phyloP scores from a whole-genome alignment of 1,140 invertebrate genomes.

The Ptiloglossa arizonensis region DNA sequence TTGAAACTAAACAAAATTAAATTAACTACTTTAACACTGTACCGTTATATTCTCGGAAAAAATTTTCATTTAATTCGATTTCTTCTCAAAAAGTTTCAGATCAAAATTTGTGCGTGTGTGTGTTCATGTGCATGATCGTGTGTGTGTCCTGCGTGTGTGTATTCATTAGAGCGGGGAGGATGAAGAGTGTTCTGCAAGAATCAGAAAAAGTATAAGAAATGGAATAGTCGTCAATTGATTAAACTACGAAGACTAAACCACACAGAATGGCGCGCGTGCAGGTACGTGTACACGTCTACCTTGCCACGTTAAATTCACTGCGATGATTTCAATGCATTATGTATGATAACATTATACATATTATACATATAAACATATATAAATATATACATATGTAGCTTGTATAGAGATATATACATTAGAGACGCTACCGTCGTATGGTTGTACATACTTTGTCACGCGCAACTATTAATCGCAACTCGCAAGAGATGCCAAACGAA shows the following conservation, averaged over 20 bases:
- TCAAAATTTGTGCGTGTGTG: too few relatives aligned
- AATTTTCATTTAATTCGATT: too few relatives aligned
- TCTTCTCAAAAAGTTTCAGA: too few relatives aligned
- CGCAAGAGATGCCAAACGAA: conserved; percentile 1
- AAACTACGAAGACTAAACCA: too few relatives aligned
- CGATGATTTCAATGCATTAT: conserved; percentile 49
- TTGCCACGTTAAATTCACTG: conserved; percentile 42
- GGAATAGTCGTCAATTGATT: not conserved
- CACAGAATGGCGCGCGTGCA: not conserved
- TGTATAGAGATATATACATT: conserved; percentile 28
- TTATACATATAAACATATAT: conserved; percentile 49
- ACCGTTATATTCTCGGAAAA: too few relatives aligned
- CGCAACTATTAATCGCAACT: conserved; percentile 3
- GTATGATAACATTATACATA: conserved; percentile 50
- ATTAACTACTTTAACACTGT: too few relatives aligned
- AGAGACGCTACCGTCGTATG: conserved; percentile 31
- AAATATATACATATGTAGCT: conserved; percentile 37
- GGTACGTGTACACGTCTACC: not conserved
- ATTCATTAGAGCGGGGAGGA: too few relatives aligned
- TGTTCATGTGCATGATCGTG: too few relatives aligned
- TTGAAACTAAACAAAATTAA: too few relatives aligned
- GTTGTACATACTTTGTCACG: conserved; percentile 48
- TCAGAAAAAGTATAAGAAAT: too few relatives aligned
- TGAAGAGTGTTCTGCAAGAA: too few relatives aligned
- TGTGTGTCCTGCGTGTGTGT: too few relatives aligned